Base-by-base conservation (phyloP, 2,888 invertebrate genomes). In the Agrochola macilenta region DNA sequence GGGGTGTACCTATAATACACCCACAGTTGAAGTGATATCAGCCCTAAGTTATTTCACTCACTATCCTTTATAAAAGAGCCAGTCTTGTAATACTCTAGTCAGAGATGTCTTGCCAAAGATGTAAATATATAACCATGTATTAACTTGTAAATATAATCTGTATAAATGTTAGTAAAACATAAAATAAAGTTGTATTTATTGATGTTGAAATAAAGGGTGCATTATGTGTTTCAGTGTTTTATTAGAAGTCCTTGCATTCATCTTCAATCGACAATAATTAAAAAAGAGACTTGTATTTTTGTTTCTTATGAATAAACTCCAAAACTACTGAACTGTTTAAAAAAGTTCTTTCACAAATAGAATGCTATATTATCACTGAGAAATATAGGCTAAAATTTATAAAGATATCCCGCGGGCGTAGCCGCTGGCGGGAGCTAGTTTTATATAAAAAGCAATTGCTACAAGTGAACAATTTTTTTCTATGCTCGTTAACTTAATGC, bases 141-240 rank as follows among this genome's bases (percentile, higher is more conserved):
- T 87, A 77, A 81, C 63, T 61, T 88, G 88, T 88, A 88, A 73
- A 88, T 89, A 89, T 68, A 57, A 60, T 57, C 69, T 87, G 87
- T 89, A 85, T 89, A 90, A 89, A 87, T 87, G 82, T 89, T 89
- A 89, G 86, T 79, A 74, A 82, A 84, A 78, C 71, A 66, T 69
- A 86, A 83, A 78, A 76, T 78, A 85, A 84, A 85, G 77, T 88
- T 89, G 89, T 92, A 89, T 88, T 88, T 84, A 88, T 93, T 88
- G 92, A 92, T 93, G 93, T 93, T 93, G 86, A 90, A 91, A 90
- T 92, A 93, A 92, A 92, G 89, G 84, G 84, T 85, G 83, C 79
- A 86, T 83, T 66, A 82, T 81, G 84, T 90, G 77, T 70, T 66
- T 78, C 0, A 1, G 52, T 66, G 72, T 86, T 72, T 86, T 52